Base-by-base conservation (phyloP, 1,140 invertebrate genomes). In the Manduca sexta region DNA sequence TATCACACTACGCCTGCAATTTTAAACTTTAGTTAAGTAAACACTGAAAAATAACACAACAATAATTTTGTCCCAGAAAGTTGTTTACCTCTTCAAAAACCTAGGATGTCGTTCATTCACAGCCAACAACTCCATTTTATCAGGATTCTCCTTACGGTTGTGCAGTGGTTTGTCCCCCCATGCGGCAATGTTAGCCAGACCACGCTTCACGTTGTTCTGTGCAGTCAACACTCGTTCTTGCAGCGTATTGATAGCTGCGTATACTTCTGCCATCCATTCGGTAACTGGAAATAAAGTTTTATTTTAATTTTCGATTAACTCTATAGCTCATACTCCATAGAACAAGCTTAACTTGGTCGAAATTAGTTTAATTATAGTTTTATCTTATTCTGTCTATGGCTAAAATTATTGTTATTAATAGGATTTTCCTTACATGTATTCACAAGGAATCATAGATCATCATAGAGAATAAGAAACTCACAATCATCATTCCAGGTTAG, bases 121-220 rank as follows among this genome's bases (percentile, higher is more conserved):
- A 7, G 79, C 82, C 3, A 87, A 52, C 14, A 87, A 59, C 46
- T 84, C 76, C 18, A 76, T 50, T 38, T 77, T 86, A 8, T 81
- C 74, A 1, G 61, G 68, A 39, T 86, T 86, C 2, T 69, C 64
- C 31, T 76, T 80, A 26, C 84, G 71, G 46, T 91, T 89, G 71
- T 93, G 92, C 14, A 96, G 73, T 12, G 94, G 92, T 15, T 83
- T 59, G 59, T 90, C 88, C 2, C 89, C 90, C 94, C 93, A 95
- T 0, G 80, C 72, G 7, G 89, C 88, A 48, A 94, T 91, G 1
- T 90, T 76, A 10, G 84, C 81, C 12, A 88, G 60, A 0, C 91
- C 78, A 74, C 52, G 88, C 67, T 77, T 92, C 88, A 61, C 90
- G 53, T 90, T 90, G 30, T 88, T 83, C 74, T 94, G 93, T 3